Evolutionary conservation across 2,113 vertebrate species (phyloP), one percentile per base, ranked within the genome.

Genomic region (Platysteira castanea): DNA sequence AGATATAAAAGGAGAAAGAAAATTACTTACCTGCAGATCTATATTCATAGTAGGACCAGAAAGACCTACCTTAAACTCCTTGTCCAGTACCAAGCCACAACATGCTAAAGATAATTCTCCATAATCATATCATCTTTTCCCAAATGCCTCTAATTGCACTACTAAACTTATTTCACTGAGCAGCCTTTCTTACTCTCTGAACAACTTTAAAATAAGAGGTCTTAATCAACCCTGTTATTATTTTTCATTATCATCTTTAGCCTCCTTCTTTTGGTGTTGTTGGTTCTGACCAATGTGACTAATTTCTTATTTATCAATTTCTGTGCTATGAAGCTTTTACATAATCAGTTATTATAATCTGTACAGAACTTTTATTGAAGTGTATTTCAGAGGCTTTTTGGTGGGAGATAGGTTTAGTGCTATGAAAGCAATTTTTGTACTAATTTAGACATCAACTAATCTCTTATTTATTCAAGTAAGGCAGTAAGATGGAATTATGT

Each of bases 381-480:
- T 67, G 64, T 19, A 63, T 82, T 95, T 92, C 61, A 79, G 61
- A 90, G 35, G 52, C 18, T 60, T 95, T 93, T 63, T 79, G 23
- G 57, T 59, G 13, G 30, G 27, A 90, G 57, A 50, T 33, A 41
- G 13, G 54, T 87, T 90, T 87, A 68, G 42, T 70, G 57, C 81
- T 63, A 79, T 42, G 56, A 78, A 84, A 87, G 75, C 26, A 59
- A 44, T 88, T 77, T 46, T 68, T 56, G 31, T 68, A 79, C 47
- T 33, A 59, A 68, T 85, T 92, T 68, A 85, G 67, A 75, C 79
- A 76, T 84, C 54, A 74, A 65, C 41, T 76, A 87, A 88, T 82
- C 60, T 87, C 61, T 93, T 93, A 85, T 70, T 91, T 93, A 90
- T 90, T 87, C 87, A 76, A 44, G 46, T 44, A 87, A 90, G 61